A percentile compares a stretch with the other conserved stretches of the same genome.
Evolutionary conservation across 2,888 invertebrate species (phyloP).

Genomic region (Mesorhabditis sp.): DNA sequence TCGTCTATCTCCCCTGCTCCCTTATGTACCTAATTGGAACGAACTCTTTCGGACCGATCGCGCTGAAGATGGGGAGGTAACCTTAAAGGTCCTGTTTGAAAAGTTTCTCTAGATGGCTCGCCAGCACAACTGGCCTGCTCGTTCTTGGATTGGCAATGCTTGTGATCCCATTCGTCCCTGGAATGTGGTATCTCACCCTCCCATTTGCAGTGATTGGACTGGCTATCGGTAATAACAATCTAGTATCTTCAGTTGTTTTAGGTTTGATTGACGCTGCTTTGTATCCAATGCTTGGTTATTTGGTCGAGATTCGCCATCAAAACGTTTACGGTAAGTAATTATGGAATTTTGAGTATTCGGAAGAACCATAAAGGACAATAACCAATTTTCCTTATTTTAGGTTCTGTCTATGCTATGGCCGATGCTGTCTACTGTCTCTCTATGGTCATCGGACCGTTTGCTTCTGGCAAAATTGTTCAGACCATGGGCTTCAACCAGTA

Average conservation of each 20-base stretch:
- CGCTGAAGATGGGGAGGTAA: constrained; percentile 80
- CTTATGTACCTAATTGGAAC: constrained; percentile 91
- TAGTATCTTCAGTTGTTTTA: too few relatives aligned
- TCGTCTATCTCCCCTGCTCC: constrained; percentile 88
- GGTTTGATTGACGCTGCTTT: constrained; percentile 92
- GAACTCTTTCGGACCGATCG: constrained; percentile 88
- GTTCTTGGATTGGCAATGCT: constrained; percentile 87
- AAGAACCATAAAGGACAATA: not conserved
- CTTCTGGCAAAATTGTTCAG: not conserved
- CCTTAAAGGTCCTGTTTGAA: not conserved
- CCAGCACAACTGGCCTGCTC: constrained; percentile 82
- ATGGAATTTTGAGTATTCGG: too few relatives aligned
- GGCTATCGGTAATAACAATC: constrained; percentile 72
- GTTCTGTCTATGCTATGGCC: constrained; percentile 93
- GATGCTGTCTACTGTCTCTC: constrained; percentile 96
- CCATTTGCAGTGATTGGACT: constrained; percentile 94
- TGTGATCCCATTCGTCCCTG: constrained; percentile 83
- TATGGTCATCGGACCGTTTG: constrained; percentile 78
- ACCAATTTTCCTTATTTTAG: constrained; percentile 59
- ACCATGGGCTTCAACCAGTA: constrained; percentile 32
- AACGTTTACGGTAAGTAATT: constrained; percentile 72
- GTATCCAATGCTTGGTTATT: constrained; percentile 95
- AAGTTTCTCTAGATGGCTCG: constrained; percentile 76
- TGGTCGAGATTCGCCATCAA: constrained; percentile 90
- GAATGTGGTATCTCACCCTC: constrained; percentile 81